Evolutionary conservation across 2,888 invertebrate species (phyloP), one percentile per base, ranked within the genome.

Genomic region (Melinaea marsaeus): DNA sequence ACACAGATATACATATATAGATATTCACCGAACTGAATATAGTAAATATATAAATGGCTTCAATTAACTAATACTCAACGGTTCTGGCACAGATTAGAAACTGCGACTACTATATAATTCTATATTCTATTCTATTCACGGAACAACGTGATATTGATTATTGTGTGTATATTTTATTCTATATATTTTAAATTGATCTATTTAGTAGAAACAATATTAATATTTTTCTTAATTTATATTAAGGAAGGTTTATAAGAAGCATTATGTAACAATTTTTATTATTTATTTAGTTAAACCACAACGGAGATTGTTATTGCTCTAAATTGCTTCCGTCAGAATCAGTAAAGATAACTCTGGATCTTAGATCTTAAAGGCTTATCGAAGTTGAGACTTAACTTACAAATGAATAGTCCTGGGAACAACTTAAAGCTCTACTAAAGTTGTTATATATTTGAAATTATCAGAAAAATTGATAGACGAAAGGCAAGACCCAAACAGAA

Each of bases 291-390:
- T 22, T 1, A 22, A 22, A 22, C n/a, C 0, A n/a, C 13, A 22
- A 22, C 22, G 22, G 22, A 22, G 22, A 22, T 22, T 22, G 22
- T 22, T 1, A 22, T 22, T 22, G 56, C 58, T 62, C 55, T 34
- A 58, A 63, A 63, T 42, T 59, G 48, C 59, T 56, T 59, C 48
- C 48, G 59, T 59, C 47, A 56, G 54, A 42, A 58, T 63, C 51
- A 42, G 59, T 37, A 55, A 63, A 63, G 63, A 59, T 59, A 48
- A 59, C 58, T 62, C 22, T n/a, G 37, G 46, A 58, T 63, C 63
- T 56, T 59, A 63, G 59, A 59, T 58, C 62, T 59, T 58, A 47
- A 37, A 48, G 47, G 33, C 56, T 56, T 63, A 59, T 59, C 22
- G 22, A 22, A 22, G 22, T 22, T 1, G 22, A 22, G 1, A 22